Evolutionary conservation across 2,797 vertebrate genomes (phyloP).

Genomic region (Smutsia gigantea): DNA sequence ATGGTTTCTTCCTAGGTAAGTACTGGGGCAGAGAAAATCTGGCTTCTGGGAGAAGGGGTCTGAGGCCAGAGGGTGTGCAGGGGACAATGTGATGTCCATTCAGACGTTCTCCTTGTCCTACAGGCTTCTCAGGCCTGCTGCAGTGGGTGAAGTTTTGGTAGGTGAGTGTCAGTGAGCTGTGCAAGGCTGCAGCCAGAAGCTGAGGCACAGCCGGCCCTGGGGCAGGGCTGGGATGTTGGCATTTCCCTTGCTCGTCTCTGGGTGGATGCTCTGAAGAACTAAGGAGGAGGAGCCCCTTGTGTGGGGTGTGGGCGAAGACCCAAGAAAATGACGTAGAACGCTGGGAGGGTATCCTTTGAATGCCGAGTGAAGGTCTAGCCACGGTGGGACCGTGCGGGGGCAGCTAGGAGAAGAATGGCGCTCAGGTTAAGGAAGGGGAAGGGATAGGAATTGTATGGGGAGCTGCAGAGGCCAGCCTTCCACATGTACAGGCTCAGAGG

Average conservation of each 20-base stretch:
- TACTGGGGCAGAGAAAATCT: not conserved
- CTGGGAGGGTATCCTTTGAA: not conserved
- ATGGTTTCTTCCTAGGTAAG: constrained; percentile 67
- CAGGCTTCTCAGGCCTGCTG: constrained; percentile 73
- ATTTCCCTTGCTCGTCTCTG: not conserved
- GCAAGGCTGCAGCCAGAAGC: not conserved
- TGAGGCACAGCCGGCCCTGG: fast-evolving
- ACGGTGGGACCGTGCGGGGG: not conserved
- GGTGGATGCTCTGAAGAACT: not conserved
- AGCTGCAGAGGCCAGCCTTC: fast-evolving
- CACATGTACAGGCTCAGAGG: not conserved
- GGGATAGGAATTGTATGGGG: fast-evolving
- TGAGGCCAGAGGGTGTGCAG: not conserved
- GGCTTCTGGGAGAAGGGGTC: not conserved
- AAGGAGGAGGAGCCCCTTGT: not conserved
- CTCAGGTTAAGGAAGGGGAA: fast-evolving
- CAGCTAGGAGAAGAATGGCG: not conserved
- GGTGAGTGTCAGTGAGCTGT: constrained; percentile 48
- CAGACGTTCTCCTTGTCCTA: not conserved
- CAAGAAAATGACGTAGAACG: not conserved
- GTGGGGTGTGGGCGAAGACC: not conserved
- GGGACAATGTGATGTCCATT: not conserved
- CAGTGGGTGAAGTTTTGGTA: constrained; percentile 79
- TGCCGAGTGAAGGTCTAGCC: not conserved
- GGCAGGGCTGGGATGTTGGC: not conserved